phyloP scores from a whole-genome alignment of 1,140 invertebrate species.

The Acarapis woodi region DNA sequence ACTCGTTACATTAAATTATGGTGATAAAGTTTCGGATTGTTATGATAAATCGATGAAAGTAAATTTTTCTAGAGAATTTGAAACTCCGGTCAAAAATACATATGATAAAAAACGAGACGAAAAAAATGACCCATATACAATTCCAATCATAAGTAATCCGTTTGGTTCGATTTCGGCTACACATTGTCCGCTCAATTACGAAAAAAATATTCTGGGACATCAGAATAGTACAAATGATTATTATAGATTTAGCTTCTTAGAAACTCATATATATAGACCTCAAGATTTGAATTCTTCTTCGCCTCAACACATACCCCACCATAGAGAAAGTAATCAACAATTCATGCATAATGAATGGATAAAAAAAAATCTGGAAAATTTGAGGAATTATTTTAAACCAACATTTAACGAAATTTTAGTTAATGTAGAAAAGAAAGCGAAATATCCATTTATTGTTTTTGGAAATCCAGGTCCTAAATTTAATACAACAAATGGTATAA shows the following conservation, averaged over 20 bases:
- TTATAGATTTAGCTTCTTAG: conserved; percentile 9
- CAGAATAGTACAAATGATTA: neutral
- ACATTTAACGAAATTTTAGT: conserved; percentile 6
- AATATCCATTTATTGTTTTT: conserved; percentile 10
- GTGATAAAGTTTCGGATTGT: too few relatives aligned
- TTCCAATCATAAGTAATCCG: too few relatives aligned
- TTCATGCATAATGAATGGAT: conserved; percentile 8
- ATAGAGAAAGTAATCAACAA: neutral
- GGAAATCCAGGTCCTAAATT: conserved; percentile 2
- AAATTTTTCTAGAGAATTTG: too few relatives aligned
- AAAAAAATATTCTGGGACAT: neutral
- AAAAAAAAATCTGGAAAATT: conserved; percentile 1
- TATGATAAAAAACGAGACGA: too few relatives aligned
- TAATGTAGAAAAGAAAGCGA: conserved; percentile 9
- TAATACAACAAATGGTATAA: neutral
- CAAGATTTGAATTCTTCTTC: conserved; percentile 7
- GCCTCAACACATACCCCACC: neutral
- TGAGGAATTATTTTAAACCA: conserved; percentile 8
- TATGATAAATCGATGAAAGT: too few relatives aligned
- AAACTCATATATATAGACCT: conserved; percentile 8
- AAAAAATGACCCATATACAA: too few relatives aligned
- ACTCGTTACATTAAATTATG: too few relatives aligned
- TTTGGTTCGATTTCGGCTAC: too few relatives aligned
- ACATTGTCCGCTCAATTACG: too few relatives aligned
- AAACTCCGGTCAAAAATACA: too few relatives aligned